These are phyloP conservation scores for Holotrichia oblita DNA, from an alignment of 1,140 invertebrate genomes.

Conservation along the genomic window DNA sequence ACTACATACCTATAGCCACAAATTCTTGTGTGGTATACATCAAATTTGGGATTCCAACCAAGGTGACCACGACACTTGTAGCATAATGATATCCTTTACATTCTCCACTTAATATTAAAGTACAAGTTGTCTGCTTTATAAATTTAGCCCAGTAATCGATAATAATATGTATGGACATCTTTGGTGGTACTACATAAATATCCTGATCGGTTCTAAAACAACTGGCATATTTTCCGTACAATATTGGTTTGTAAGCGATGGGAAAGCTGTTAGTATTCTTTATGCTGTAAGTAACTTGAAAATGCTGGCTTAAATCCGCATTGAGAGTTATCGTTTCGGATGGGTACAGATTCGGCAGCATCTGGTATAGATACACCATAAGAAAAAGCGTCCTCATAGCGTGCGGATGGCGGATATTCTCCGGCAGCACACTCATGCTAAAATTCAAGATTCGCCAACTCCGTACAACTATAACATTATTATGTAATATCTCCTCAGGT, in stretches of 20 bases:
- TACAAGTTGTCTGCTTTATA: too few relatives aligned
- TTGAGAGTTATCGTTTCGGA: conserved; percentile 51
- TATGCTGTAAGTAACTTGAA: conserved; percentile 44
- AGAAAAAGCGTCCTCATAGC: conserved; percentile 60
- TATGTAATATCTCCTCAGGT: conserved; percentile 59
- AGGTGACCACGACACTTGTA: too few relatives aligned
- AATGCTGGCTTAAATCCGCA: conserved; percentile 44
- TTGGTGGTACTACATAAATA: too few relatives aligned
- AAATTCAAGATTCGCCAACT: conserved; percentile 58
- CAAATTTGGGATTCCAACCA: too few relatives aligned
- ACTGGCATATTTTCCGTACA: conserved; percentile 51
- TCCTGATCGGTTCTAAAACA: conserved; percentile 51
- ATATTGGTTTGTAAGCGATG: conserved; percentile 48
- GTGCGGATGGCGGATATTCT: conserved; percentile 54
- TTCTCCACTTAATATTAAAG: too few relatives aligned
- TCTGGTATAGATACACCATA: conserved; percentile 58
- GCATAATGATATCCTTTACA: too few relatives aligned
- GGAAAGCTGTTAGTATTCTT: conserved; percentile 46
- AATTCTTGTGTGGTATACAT: too few relatives aligned
- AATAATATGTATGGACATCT: too few relatives aligned
- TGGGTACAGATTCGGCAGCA: conserved; percentile 57
- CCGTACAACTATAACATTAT: conserved; percentile 62
- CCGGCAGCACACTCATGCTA: conserved; percentile 58
- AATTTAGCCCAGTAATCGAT: too few relatives aligned
- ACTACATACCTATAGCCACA: too few relatives aligned